Evolutionary conservation across 2,888 invertebrate genomes (phyloP), one percentile per base, ranked within the genome.

Genomic region (Troides oblongomaculatus): DNA sequence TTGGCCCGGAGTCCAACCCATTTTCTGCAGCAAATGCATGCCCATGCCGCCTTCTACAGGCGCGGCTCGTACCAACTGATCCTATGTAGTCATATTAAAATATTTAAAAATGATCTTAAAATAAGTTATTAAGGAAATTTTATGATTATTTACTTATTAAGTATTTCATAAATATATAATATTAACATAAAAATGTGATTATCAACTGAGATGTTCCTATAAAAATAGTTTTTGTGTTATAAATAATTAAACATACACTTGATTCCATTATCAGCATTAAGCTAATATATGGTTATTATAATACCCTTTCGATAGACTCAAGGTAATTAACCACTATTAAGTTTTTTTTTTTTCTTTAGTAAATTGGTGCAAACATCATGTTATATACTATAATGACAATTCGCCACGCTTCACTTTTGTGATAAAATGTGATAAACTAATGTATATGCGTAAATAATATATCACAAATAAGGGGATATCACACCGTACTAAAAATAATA

Each of bases 1-100:
- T 87, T 97, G 97, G 0, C 99, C 99, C 0, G 98, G 98, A 74
- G 96, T 96, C 99, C 99, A 99, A 61, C 99, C 99, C 99, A 99
- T 99, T 93, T 99, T 99, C 93, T 98, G 97, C 62, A 99, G 94
- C 73, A 99, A 94, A 77, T 97, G 96, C 98, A 98, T 98, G 30
- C 99, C 99, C 96, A 99, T 97, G 17, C 99, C 99, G 68, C 98
- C 97, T 64, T 95, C 96, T 1, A 99, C 96, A 0, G 98, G 98
- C 70, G 96, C 96, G n/a, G 98, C 97, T 17, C 95, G 95, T 74
- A 95, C 95, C 75, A 99, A 94, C 90, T 98, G 98, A 92, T 99
- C 98, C 96, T 98, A 94, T 73, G 89, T 21, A 63, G 66, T 63
- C 17, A 53, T 17, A 56, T 14, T 14, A 46, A 6, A 12, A 7